Evolutionary conservation across 2,113 vertebrate genomes (phyloP), one percentile per base, ranked within the genome.

Genomic region (Boleophthalmus pectinirostris): DNA sequence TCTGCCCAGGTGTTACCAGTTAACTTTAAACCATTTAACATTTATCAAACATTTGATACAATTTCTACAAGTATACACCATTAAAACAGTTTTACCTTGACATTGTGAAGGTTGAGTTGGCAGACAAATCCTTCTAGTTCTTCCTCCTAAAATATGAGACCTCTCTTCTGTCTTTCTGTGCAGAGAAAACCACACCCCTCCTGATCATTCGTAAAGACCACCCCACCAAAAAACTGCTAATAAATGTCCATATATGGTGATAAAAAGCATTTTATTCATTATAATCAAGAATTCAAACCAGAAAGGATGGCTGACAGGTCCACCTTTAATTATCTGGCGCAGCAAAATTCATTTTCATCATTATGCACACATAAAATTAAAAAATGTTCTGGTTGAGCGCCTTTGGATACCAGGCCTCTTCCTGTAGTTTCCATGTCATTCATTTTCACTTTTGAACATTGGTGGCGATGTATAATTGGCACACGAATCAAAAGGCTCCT

Each of bases 401-500:
- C 68, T 61, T 0, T 81, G 78, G 56, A 64, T 43, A 66, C 73
- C 54, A 81, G 81, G 73, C 69, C 79, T 76, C 24, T 47, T 67
- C 61, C 13, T 7, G 25, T 54, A 3, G 18, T 12, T 64, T 35
- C 29, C 9, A 38, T 12, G 29, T 64, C 29, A 63, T 18, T 56
- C 49, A 5, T n/a, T 25, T n/a, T 6, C 12, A 61, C 49, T 15
- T 65, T 9, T 25, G 13, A 60, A 10, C 20, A 3, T 68, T 2
- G 1, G 18, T 10, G 33, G 12, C 43, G 56, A 57, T 12, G 68
- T 82, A 60, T 85, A 80, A 49, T 82, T 82, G 29, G 54, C 71
- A 75, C 90, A 91, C 14, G 78, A 82, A 68, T 81, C 78, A 73
- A 23, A 29, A 6, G 35, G 38, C 25, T 68, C 33, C n/a, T 82